A percentile compares a stretch with the other conserved stretches of the same genome.
These are phyloP conservation scores for Cryptocheilus praepositus DNA, from an alignment of 2,888 invertebrate species.

Conservation along the genomic window DNA sequence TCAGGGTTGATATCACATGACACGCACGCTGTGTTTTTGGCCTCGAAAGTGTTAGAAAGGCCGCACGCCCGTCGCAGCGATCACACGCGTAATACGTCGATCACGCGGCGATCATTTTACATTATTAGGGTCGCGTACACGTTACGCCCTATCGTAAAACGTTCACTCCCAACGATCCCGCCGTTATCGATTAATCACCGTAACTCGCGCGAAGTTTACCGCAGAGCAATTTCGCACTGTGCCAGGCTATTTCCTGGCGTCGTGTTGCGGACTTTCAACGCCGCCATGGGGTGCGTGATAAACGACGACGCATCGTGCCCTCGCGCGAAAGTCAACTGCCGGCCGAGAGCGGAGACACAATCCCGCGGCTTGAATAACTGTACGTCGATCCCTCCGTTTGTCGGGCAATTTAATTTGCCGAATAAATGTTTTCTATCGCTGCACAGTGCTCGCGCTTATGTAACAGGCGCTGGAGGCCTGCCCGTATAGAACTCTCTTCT, in stretches of 20 bases:
- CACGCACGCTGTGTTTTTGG: too few species aligned
- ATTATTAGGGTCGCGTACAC: slow-evolving; percentile 27
- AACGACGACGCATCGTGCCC: slow-evolving; percentile 4
- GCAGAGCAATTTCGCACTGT: slow-evolving; percentile 5
- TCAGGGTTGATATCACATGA: too few species aligned
- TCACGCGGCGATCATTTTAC: slow-evolving; percentile 18
- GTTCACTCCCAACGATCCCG: neutral
- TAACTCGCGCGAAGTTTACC: neutral
- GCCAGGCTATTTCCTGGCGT: neutral
- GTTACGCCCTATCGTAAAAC: slow-evolving; percentile 11
- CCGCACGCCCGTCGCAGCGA: too few species aligned
- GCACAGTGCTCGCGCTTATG: neutral
- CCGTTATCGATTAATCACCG: slow-evolving; percentile 5
- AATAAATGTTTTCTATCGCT: slow-evolving; percentile 44
- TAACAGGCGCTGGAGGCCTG: slow-evolving; percentile 1
- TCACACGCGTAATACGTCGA: slow-evolving; percentile 28
- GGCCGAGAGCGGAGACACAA: too few species aligned
- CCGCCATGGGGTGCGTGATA: slow-evolving; percentile 7
- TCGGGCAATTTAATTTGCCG: slow-evolving; percentile 41
- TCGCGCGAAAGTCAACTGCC: too few species aligned
- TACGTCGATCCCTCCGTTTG: slow-evolving; percentile 38
- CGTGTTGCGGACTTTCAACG: slow-evolving; percentile 1
- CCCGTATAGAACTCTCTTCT: neutral
- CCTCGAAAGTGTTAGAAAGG: too few species aligned
- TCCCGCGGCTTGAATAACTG: slow-evolving; percentile 21